Base-by-base conservation (phyloP, 37 sponge, comb jelly and placozoan species). In the Aplysina aerophoba region DNA sequence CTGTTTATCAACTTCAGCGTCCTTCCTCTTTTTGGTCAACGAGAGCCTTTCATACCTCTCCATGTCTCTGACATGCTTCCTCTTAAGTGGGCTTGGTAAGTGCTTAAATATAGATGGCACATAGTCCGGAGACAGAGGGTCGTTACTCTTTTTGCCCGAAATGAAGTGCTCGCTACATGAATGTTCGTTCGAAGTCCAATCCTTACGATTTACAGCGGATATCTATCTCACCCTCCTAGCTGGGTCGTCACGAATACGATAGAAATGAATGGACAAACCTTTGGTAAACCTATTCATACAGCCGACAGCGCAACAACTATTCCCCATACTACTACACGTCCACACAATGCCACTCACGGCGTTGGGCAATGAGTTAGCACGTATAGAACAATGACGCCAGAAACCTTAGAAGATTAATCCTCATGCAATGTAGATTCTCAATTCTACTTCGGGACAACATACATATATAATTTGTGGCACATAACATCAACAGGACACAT, bases 61-160 rank as follows among this genome's bases (percentile, higher is more conserved):
- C 15, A 81, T 22, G 16, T 58, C 17, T 28, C 34, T 15, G 15
- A 19, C 14, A 59, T 24, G 27, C 34, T 63, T 82, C 50, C 67
- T 36, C 34, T 82, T 82, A 12, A 63, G 6, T 31, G 83, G 83
- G 33, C 83, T 82, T 6, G 11, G 13, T 30, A 60, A 36, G 62
- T n/a, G 37, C 4, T 39, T 21, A 61, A 82, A 61, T 15, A 81
- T 34, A 28, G 81, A 35, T 8, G 66, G 83, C 28, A 61, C 65
- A 82, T 82, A 82, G 41, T 82, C 67, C 14, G 83, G 83, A 19
- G 83, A 61, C 15, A 62, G 44, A 82, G 83, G 83, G 37, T 82
- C 67, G 37, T 82, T 37, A 24, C 67, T 82, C 41, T 82, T 82
- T 6, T 15, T 39, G 17, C 83, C 67, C 8, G 67, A 60, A 14